phyloP scores from a whole-genome alignment of 1,140 invertebrate species.

The Steinernema feltiae region DNA sequence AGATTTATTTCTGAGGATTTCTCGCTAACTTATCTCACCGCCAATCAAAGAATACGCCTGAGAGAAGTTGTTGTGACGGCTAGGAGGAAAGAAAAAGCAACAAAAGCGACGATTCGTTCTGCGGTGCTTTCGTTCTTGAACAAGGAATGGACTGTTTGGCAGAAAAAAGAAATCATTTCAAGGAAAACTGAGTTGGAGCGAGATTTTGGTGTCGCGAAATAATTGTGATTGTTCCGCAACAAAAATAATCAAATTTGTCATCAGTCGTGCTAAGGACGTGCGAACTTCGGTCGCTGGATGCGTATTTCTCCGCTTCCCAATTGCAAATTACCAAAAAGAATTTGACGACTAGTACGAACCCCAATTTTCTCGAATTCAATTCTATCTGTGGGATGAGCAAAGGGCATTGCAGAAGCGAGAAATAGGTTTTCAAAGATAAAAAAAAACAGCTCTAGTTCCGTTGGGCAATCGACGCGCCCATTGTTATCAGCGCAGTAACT shows the following conservation, averaged over 20 bases:
- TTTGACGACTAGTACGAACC: background rate
- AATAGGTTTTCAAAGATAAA: background rate
- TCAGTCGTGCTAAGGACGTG: too few species aligned
- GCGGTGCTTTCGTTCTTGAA: constrained; percentile 14
- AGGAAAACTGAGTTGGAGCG: background rate
- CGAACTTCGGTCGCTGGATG: background rate
- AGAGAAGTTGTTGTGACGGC: background rate
- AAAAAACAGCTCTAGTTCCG: background rate
- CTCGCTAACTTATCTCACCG: too few species aligned
- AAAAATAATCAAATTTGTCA: background rate
- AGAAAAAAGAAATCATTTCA: constrained; percentile 16
- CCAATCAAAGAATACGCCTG: too few species aligned
- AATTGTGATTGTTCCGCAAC: background rate
- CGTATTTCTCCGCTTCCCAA: background rate
- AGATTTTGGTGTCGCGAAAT: background rate
- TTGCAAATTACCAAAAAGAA: background rate
- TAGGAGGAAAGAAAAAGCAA: background rate
- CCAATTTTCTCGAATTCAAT: background rate
- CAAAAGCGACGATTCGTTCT: constrained; percentile 3
- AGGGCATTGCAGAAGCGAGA: background rate
- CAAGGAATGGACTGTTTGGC: constrained; percentile 21
- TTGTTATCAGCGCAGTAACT: background rate
- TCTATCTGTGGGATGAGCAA: background rate
- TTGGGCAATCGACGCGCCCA: too few species aligned
- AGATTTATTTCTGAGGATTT: too few species aligned